Percentiles rank a stretch among this genome's conserved stretches.
These are phyloP conservation scores for Microctonus aethiopoides DNA, from an alignment of 2,888 invertebrate genomes.

Conservation along the genomic window DNA sequence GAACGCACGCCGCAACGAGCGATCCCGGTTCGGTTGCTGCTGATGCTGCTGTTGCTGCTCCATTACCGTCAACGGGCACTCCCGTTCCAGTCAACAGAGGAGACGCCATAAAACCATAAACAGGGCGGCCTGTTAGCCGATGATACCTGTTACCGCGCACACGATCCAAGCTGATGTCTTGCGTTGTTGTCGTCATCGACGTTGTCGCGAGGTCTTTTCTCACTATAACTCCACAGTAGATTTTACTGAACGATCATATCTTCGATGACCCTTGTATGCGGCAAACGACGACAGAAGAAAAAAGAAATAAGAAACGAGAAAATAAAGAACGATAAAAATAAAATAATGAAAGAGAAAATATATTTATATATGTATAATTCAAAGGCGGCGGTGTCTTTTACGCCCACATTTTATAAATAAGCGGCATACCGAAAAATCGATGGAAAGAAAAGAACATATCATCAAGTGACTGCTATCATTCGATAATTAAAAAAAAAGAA, in stretches of 20 bases:
- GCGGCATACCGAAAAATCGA: slow-evolving; percentile 17
- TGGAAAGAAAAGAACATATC: neutral
- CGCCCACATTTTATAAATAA: slow-evolving; percentile 4
- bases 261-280: neutral
- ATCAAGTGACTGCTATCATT: slow-evolving; percentile 19
- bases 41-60: slow-evolving; percentile 31
- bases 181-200: slow-evolving; percentile 13
- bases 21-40: slow-evolving; percentile 32
- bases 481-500: neutral
- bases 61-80: slow-evolving; percentile 50
- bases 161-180: slow-evolving; percentile 5
- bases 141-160: slow-evolving; percentile 45
- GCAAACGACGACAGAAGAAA: neutral
- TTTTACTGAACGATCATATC: slow-evolving; percentile 40
- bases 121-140: slow-evolving; percentile 50
- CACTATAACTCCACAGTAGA: neutral
- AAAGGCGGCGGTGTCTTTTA: neutral
- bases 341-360: slow-evolving; percentile 7
- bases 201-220: neutral
- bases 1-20: slow-evolving; percentile 25
- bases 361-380: neutral
- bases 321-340: slow-evolving; percentile 6
- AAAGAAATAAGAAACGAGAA: slow-evolving; percentile 20
- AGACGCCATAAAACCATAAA: slow-evolving; percentile 51
- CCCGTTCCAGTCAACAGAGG: slow-evolving; percentile 40